Evolutionary conservation across 1,140 invertebrate genomes (phyloP).

Genomic region (Orchestia grillus): DNA sequence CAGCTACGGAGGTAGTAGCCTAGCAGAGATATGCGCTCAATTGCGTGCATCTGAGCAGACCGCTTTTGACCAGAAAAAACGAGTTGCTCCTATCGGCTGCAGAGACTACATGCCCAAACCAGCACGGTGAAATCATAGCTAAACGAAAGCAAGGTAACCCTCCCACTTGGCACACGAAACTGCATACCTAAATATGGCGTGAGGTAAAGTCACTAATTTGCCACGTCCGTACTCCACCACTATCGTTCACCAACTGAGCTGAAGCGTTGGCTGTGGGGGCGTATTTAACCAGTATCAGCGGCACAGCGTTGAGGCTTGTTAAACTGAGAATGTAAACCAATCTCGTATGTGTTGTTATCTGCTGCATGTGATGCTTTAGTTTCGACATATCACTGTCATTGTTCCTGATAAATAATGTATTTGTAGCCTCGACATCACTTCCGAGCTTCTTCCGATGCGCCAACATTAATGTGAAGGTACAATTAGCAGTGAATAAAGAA

Average conservation of each 20-base stretch:
- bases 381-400: background rate
- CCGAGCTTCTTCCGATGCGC: background rate
- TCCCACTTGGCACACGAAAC: background rate
- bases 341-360: background rate
- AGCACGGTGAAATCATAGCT: no score
- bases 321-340: background rate
- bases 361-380: background rate
- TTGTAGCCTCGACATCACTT: background rate
- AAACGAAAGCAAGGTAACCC: background rate
- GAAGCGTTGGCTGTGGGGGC: background rate
- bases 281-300: background rate
- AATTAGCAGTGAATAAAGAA: background rate
- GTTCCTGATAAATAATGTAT: background rate
- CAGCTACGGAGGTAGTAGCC: no score
- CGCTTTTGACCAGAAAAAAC: no score
- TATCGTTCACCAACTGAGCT: background rate
- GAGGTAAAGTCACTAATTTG: background rate
- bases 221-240: background rate
- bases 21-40: no score
- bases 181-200: background rate
- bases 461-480: background rate
- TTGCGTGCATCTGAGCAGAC: no score
- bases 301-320: no score
- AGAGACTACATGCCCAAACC: no score
- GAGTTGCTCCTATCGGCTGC: no score